phyloP scores from a whole-genome alignment of 2,888 invertebrate genomes.

The Chromoteleia sp. region DNA sequence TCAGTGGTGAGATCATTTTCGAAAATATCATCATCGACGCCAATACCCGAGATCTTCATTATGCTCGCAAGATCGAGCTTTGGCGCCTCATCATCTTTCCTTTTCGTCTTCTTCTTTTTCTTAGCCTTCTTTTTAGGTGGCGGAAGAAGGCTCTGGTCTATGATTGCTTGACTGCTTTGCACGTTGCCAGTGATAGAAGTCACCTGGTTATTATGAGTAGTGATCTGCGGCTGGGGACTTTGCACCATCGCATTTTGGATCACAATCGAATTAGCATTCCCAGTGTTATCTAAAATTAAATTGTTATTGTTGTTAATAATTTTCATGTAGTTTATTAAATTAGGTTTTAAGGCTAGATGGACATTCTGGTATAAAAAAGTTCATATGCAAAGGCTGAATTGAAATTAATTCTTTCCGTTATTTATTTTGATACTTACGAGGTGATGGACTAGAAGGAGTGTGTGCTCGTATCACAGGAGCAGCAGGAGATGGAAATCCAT shows the following conservation, averaged over 20 bases:
- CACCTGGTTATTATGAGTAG: constrained; percentile 76
- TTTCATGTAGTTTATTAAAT: constrained; percentile 1
- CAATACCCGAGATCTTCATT: constrained; percentile 90
- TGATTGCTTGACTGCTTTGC: constrained; percentile 77
- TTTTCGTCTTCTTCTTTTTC: constrained; percentile 86
- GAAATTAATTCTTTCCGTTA: too few species aligned
- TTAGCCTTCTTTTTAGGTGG: constrained; percentile 86
- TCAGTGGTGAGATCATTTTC: constrained; percentile 80
- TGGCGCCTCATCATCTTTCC: constrained; percentile 85
- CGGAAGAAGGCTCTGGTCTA: constrained; percentile 83
- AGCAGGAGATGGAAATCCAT: constrained; percentile 82
- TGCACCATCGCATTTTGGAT: constrained; percentile 84
- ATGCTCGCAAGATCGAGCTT: constrained; percentile 90
- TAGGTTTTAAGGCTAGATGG: too few species aligned
- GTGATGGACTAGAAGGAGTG: constrained; percentile 83
- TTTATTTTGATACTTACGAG: constrained; percentile 77
- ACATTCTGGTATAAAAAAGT: too few species aligned
- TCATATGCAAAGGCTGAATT: too few species aligned
- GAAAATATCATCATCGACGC: constrained; percentile 88
- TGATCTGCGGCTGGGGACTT: constrained; percentile 82
- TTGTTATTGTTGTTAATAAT: not conserved
- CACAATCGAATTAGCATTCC: constrained; percentile 81
- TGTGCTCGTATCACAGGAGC: constrained; percentile 82
- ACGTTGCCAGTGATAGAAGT: constrained; percentile 74
- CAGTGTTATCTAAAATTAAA: constrained; percentile 76